phyloP scores from a whole-genome alignment of 2,888 invertebrate species.

The Lasioglossum malachurum region DNA sequence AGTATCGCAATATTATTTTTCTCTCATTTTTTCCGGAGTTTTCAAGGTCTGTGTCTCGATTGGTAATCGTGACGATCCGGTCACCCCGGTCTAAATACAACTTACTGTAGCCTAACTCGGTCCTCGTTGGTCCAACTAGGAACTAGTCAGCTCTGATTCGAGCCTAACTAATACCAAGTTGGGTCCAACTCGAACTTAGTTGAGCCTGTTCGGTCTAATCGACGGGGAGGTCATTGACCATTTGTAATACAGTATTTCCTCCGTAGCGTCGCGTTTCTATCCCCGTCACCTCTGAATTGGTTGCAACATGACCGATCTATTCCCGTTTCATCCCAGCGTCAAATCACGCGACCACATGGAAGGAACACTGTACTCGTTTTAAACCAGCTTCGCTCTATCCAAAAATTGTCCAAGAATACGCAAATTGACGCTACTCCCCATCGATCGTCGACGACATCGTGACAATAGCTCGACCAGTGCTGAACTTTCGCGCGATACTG shows the following conservation, averaged over 20 bases:
- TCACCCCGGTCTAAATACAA: background rate
- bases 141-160: background rate
- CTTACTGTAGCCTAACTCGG: background rate
- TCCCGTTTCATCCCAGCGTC: background rate
- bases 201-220: background rate
- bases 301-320: background rate
- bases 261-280: background rate
- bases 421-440: background rate
- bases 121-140: background rate
- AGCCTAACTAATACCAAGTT: background rate
- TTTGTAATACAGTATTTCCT: background rate
- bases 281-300: too few species aligned
- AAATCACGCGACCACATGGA: background rate
- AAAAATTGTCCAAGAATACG: too few species aligned
- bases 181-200: background rate
- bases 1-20: too few species aligned
- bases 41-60: too few species aligned
- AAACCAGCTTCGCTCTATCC: background rate
- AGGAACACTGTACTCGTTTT: background rate
- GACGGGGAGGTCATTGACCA: background rate
- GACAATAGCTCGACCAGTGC: background rate
- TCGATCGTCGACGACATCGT: background rate
- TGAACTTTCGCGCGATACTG: background rate
- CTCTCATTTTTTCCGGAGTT: too few species aligned
- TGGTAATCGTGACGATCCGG: background rate